A percentile compares a stretch with the other conserved stretches of the same genome.
Conservation (phyloP, 2,888 invertebrate genomes). For the Ferdinandea cuprea region DNA sequence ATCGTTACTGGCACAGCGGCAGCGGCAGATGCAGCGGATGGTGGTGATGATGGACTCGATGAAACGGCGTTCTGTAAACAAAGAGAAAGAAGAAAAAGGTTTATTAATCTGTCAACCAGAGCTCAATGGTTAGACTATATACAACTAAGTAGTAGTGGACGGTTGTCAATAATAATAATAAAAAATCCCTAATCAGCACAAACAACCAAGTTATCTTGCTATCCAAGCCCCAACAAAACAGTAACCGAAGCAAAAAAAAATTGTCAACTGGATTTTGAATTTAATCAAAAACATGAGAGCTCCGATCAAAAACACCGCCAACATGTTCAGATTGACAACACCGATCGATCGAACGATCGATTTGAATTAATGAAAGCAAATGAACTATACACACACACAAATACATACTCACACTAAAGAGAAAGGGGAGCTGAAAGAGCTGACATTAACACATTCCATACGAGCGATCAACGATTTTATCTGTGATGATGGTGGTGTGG, state of each 20-base stretch:
- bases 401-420: background rate
- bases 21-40: slow-evolving; percentile 82
- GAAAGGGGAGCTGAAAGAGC: slow-evolving; percentile 20
- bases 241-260: slow-evolving; percentile 19
- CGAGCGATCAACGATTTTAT: slow-evolving; percentile 47
- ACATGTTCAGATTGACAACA: slow-evolving; percentile 73
- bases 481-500: slow-evolving; percentile 23
- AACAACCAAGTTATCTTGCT: slow-evolving; percentile 45
- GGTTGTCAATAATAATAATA: slow-evolving; percentile 28
- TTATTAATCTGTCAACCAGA: slow-evolving; percentile 56
- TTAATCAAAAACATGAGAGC: slow-evolving; percentile 72
- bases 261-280: slow-evolving; percentile 67
- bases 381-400: slow-evolving; percentile 23
- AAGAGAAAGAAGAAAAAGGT: slow-evolving; percentile 15
- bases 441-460: slow-evolving; percentile 23
- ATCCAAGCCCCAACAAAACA: slow-evolving; percentile 32
- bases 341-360: slow-evolving; percentile 67
- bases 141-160: slow-evolving; percentile 21
- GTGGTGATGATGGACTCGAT: slow-evolving; percentile 87
- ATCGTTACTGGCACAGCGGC: slow-evolving; percentile 79
- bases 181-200: slow-evolving; percentile 56
- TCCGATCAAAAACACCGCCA: slow-evolving; percentile 72
- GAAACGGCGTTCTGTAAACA: slow-evolving; percentile 85
- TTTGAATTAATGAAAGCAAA: slow-evolving; percentile 69
- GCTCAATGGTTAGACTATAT: slow-evolving; percentile 8